A percentile compares a stretch with the other conserved stretches of the same genome.
Evolutionary conservation across 2,113 vertebrate genomes (phyloP).

Genomic region (Aegypius monachus): DNA sequence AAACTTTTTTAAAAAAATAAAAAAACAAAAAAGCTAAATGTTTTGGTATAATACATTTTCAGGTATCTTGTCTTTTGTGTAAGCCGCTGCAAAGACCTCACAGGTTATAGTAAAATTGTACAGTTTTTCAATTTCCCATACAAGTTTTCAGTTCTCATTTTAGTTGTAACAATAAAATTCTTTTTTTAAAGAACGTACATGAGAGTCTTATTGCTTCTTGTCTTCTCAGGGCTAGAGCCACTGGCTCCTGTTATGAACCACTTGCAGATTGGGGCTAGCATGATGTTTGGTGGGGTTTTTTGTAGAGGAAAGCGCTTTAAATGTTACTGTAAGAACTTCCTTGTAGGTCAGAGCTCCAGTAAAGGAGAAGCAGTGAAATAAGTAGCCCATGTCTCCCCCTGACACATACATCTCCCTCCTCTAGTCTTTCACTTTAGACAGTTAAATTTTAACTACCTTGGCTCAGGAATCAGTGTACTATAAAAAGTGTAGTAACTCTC

Average conservation of each 20-base stretch:
- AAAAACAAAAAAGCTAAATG: constrained; percentile 61
- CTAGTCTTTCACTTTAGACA: background rate
- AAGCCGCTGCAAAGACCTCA: constrained; percentile 72
- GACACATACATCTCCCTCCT: background rate
- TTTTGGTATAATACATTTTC: constrained; percentile 71
- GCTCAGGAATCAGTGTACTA: no score
- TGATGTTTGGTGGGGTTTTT: fast-evolving
- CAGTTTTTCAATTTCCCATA: constrained; percentile 74
- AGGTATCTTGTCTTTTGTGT: constrained; percentile 71
- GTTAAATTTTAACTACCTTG: background rate
- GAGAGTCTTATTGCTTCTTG: background rate
- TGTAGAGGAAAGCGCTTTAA: background rate
- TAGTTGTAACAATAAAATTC: constrained; percentile 78
- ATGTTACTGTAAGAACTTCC: background rate
- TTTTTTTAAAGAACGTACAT: constrained; percentile 71
- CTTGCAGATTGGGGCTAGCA: fast-evolving
- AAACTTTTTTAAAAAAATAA: constrained; percentile 65
- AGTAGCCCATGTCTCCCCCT: fast-evolving
- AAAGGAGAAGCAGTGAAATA: background rate
- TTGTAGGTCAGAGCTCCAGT: background rate
- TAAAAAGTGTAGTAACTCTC: no score
- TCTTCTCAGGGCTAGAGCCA: background rate
- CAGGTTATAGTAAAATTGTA: constrained; percentile 69
- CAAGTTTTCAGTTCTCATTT: constrained; percentile 75
- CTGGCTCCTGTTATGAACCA: background rate